Evolutionary conservation across 2,888 invertebrate species (phyloP), one percentile per base, ranked within the genome.

Genomic region (Luffia ferchaultella): DNA sequence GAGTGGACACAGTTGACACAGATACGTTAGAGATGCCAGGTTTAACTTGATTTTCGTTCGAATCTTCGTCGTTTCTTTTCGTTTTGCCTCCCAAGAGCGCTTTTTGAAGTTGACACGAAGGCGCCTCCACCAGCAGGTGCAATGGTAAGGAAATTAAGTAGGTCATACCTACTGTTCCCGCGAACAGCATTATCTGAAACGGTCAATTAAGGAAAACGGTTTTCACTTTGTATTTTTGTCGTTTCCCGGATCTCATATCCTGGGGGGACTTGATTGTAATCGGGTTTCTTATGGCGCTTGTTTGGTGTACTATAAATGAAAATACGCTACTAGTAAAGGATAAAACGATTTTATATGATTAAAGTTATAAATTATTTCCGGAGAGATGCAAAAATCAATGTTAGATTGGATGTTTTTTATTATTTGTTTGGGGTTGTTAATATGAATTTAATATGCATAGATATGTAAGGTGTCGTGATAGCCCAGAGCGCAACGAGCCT

Each of bases 1-100:
- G 82, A 16, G 82, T 82, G 5, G 82, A 79, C 1, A 79, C 78
- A 40, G 82, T 82, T 0, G 76, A 76, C 0, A 83, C 79, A 2
- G 82, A 83, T 0, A 74, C 60, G 1, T 64, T 72, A 1, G 82
- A 80, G 2, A 77, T 68, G 0, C 80, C 79, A 12, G 77, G 78
- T 9, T 74, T 79, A 0, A 82, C 74, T 1, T 71, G 70, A 44
- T 70, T 73, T 0, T 60, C 67, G 30, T 72, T 73, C 0, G 55
- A 50, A n/a, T 75, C 69, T 57, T 76, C 71, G n/a, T 42, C 42
- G 49, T 54, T 61, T 52, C 62, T 64, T 0, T 68, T 62, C 50
- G 60, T 67, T 56, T 70, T 69, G 50, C 73, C 78, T 0, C 73
- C 71, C 0, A 83, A 59, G 1, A 80, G 64, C 1, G 79, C 58